These are phyloP conservation scores for Cyprinodon diabolis DNA, from an alignment of 2,797 vertebrate species.

Conservation along the genomic window DNA sequence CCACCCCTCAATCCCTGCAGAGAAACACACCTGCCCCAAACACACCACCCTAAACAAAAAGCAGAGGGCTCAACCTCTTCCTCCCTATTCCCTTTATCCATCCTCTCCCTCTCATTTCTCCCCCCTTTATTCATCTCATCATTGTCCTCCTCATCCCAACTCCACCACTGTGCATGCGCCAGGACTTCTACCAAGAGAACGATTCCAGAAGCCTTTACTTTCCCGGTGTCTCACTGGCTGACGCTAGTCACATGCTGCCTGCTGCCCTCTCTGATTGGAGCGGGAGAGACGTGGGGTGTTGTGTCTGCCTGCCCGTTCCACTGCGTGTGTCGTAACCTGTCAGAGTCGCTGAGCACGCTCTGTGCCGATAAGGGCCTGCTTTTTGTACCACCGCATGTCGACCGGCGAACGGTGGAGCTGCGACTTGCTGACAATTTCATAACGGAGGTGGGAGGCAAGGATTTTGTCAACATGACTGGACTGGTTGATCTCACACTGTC, in stretches of 20 bases:
- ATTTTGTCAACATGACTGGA: conserved; percentile 93
- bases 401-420: conserved; percentile 92
- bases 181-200: conserved; percentile 48
- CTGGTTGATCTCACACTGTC: conserved; percentile 92
- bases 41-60: conserved; percentile 48
- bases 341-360: conserved; percentile 92
- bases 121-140: conserved; percentile 49
- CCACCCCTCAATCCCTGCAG: conserved; percentile 72
- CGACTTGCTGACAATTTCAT: conserved; percentile 94
- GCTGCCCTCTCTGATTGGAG: conserved; percentile 75
- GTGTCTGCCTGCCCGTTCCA: conserved; percentile 90
- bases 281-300: conserved; percentile 85
- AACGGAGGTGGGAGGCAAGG: conserved; percentile 83
- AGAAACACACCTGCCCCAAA: conserved; percentile 65
- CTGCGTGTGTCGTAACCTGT: conserved; percentile 93
- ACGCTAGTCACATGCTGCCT: conserved; percentile 79
- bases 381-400: conserved; percentile 90
- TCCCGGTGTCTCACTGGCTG: conserved; percentile 75
- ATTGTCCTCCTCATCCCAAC: conserved; percentile 50
- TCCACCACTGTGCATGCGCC: conserved; percentile 64
- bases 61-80: conserved; percentile 38
- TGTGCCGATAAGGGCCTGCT: conserved; percentile 93
- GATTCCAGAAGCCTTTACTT: conserved; percentile 42
- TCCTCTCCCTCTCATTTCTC: conserved; percentile 45
- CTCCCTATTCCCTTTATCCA: conserved; percentile 40